Conservation (phyloP, 2,797 vertebrate genomes). For the Liasis olivaceus region DNA sequence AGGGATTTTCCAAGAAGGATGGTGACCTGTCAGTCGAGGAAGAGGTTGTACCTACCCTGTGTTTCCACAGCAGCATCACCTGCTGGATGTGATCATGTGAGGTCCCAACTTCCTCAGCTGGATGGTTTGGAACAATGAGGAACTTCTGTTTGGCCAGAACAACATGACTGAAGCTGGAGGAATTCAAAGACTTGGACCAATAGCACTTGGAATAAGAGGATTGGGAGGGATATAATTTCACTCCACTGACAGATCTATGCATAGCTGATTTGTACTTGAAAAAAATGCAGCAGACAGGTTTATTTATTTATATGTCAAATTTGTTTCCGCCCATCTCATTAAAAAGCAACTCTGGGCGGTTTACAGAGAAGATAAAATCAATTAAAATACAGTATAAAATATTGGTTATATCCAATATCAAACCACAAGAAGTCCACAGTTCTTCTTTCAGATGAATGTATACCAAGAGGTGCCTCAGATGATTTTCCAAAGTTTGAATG, state of each 20-base stretch:
- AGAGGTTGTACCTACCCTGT: not conserved
- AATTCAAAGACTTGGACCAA: not conserved
- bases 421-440: not conserved
- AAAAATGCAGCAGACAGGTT: not conserved
- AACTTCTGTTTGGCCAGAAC: not conserved
- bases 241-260: not conserved
- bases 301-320: too few species aligned
- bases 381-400: too few species aligned
- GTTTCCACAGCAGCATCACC: not conserved
- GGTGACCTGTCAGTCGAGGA: not conserved
- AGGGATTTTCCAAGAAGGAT: not conserved
- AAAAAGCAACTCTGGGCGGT: too few species aligned
- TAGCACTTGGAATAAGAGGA: not conserved
- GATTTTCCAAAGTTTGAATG: not conserved
- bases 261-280: not conserved
- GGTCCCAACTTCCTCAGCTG: not conserved
- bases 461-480: not conserved
- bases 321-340: too few species aligned
- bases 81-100: not conserved
- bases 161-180: not conserved
- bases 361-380: too few species aligned
- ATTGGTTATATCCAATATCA: not conserved
- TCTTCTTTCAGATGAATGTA: not conserved
- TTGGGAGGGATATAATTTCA: not conserved
- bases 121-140: not conserved